Conservation (phyloP, 2,888 invertebrate species). For the Agapostemon virescens region DNA sequence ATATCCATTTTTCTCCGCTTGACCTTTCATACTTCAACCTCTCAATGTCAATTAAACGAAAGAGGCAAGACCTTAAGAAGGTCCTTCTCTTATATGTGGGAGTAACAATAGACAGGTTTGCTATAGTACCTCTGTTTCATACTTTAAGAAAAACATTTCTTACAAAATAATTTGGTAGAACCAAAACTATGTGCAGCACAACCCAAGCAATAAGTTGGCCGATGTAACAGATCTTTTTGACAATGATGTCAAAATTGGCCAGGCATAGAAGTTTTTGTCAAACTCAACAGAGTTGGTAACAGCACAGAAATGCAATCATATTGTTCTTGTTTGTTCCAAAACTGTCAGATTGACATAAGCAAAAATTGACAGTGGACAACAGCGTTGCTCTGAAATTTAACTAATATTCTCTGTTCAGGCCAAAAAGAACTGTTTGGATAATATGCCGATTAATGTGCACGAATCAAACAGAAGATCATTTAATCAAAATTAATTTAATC, state of each 20-base stretch:
- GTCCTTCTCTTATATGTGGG: conserved; percentile 41
- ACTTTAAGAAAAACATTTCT: conserved; percentile 47
- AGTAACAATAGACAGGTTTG: conserved; percentile 15
- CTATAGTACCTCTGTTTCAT: conserved; percentile 33
- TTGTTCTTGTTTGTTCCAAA: conserved; percentile 23
- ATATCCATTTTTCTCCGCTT: conserved; percentile 76
- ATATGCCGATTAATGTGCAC: conserved; percentile 38
- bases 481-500: conserved; percentile 37
- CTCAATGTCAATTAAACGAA: conserved; percentile 37
- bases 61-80: conserved; percentile 38
- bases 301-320: conserved; percentile 17
- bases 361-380: conserved; percentile 47
- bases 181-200: conserved; percentile 22
- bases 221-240: conserved; percentile 2
- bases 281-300: conserved; percentile 10
- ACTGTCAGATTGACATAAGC: conserved; percentile 45
- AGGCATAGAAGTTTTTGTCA: conserved; percentile 8
- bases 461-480: conserved; percentile 15
- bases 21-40: conserved; percentile 80
- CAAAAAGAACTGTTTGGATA: conserved; percentile 19
- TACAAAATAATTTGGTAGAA: conserved; percentile 20
- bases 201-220: conserved; percentile 11
- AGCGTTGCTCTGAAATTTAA: conserved; percentile 39
- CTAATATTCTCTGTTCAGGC: conserved; percentile 44
- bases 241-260: conserved; percentile 3